Evolutionary conservation across 1,140 invertebrate species (phyloP), one percentile per base, ranked within the genome.

Genomic region (Elymnias hypermnestra): DNA sequence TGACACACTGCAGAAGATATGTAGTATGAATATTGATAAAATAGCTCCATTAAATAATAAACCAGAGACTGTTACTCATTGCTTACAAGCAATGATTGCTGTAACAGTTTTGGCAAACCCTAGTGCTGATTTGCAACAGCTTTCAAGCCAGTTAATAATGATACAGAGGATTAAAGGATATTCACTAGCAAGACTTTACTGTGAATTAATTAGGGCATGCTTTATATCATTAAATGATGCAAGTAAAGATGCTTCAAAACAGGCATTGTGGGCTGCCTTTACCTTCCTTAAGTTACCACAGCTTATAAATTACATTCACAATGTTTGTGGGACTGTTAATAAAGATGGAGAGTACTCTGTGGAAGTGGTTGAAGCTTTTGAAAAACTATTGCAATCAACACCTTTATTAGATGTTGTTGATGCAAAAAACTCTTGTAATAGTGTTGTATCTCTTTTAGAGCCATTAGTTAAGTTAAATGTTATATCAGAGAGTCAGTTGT

Each of bases 251-350:
- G 83, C 87, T 0, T 87, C 86, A 19, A 88, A 89, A 40, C 95
- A 97, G 60, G 91, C 95, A 1, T 92, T 96, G 64, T 98, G 96
- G 95, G 94, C 94, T 12, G 95, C 95, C 10, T 97, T 98, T 71
- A 95, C 93, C 6, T 97, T 97, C 75, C 87, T 98, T 0, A 97
- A 97, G 87, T 89, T 98, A 40, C 94, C 94, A 2, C 89, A 93
- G 62, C 91, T 95, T 41, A 87, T 95, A 7, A 90, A 91, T 42
- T 91, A 93, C 53, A 66, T 95, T 6, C 89, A 93, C 44, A 84
- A 84, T 2, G 74, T 88, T 37, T 88, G 87, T 54, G 75, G 81
- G n/a, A 82, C 69, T 25, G 63, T 55, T 13, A 87, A 88, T 14
- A 89, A 90, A 43, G 90, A 89, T 44, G 85, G 79, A 35, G 91